These are phyloP conservation scores for Spea multiplicata DNA, from an alignment of 2,113 vertebrate genomes.

Conservation along the genomic window DNA sequence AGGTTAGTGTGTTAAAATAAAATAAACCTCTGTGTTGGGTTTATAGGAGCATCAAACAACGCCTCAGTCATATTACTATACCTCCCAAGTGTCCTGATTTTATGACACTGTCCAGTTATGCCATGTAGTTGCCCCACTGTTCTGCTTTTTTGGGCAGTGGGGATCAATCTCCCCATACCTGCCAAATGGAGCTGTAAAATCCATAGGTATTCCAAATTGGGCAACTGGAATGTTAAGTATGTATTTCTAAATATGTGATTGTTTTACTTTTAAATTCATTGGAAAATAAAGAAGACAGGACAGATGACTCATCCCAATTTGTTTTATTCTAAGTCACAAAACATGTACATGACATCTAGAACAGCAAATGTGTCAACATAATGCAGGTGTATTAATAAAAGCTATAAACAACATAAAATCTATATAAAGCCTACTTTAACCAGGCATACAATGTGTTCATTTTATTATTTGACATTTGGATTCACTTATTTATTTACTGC, in stretches of 20 bases:
- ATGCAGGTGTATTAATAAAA: not conserved
- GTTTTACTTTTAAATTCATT: slow-evolving; percentile 8
- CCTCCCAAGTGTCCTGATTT: too few relatives aligned
- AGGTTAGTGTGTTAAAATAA: not conserved
- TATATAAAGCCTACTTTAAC: too few relatives aligned
- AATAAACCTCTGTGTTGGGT: not conserved
- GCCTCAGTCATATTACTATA: not conserved
- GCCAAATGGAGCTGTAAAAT: too few relatives aligned
- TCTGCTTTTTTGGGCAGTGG: too few relatives aligned
- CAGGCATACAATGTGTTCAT: too few relatives aligned
- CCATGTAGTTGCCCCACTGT: too few relatives aligned
- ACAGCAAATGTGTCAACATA: not conserved
- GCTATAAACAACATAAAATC: too few relatives aligned
- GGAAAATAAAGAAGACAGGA: not conserved
- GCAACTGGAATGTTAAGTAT: not conserved
- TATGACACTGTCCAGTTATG: too few relatives aligned
- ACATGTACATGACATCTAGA: not conserved
- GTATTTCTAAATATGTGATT: not conserved
- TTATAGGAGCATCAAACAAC: not conserved
- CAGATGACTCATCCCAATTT: slow-evolving; percentile 1
- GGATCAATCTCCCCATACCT: too few relatives aligned
- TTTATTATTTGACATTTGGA: not conserved
- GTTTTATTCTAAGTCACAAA: not conserved
- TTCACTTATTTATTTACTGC: not conserved
- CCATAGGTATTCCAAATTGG: too few relatives aligned